phyloP scores from a whole-genome alignment of 64 coral and sea anemone species.

The Pachyseris speciosa region DNA sequence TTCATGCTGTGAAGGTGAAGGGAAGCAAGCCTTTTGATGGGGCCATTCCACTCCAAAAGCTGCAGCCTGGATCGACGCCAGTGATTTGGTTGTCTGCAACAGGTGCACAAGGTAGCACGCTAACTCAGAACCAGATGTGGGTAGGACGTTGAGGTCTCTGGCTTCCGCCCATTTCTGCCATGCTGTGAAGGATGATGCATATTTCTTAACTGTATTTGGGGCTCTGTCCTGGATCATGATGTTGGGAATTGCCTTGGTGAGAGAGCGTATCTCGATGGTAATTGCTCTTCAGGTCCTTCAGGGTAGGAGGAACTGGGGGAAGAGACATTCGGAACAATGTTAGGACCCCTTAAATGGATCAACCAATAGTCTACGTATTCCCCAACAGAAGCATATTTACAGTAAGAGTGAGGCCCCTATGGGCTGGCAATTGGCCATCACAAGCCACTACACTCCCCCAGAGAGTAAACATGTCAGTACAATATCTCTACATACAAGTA shows the following conservation, averaged over 20 bases:
- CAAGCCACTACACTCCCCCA: background rate
- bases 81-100: too few relatives aligned
- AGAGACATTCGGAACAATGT: background rate
- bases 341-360: background rate
- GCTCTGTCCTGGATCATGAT: conserved; percentile 42
- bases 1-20: background rate
- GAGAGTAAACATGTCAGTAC: too few relatives aligned
- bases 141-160: background rate
- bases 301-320: background rate
- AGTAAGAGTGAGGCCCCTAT: background rate
- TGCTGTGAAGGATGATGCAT: background rate
- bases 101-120: too few relatives aligned
- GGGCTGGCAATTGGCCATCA: background rate
- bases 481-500: too few relatives aligned
- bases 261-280: background rate
- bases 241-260: background rate
- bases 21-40: too few relatives aligned
- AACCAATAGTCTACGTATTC: background rate
- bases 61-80: too few relatives aligned
- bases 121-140: background rate
- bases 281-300: background rate
- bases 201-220: conserved; percentile 25
- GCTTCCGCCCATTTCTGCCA: conserved; percentile 22
- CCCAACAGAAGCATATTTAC: background rate
- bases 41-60: too few relatives aligned